phyloP scores from a whole-genome alignment of 1,140 invertebrate species.

The Cydia splendana region DNA sequence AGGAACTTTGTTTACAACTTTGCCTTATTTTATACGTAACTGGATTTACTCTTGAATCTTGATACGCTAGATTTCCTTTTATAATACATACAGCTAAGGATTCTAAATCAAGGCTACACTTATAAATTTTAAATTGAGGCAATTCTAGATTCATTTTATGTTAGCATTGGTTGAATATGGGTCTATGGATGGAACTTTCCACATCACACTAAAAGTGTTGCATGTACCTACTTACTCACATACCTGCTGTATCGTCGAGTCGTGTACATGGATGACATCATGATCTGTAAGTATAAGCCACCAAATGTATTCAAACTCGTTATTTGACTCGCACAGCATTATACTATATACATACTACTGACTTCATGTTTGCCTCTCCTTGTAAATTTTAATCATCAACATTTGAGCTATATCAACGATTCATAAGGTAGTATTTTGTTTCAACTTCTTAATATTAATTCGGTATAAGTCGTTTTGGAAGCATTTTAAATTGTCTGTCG shows the following conservation, averaged over 20 bases:
- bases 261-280: slow-evolving; percentile 25
- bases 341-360: not conserved
- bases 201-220: slow-evolving; percentile 41
- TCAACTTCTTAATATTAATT: not conserved
- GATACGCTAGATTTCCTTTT: slow-evolving; percentile 45
- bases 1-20: slow-evolving; percentile 45
- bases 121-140: slow-evolving; percentile 39
- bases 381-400: not conserved
- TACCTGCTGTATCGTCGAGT: slow-evolving; percentile 5
- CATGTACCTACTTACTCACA: slow-evolving; percentile 21
- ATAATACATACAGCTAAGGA: slow-evolving; percentile 48
- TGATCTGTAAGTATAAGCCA: slow-evolving; percentile 16
- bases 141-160: slow-evolving; percentile 40
- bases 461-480: not conserved
- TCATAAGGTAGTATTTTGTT: not conserved
- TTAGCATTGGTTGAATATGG: slow-evolving; percentile 39
- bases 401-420: not conserved
- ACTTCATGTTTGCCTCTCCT: not conserved
- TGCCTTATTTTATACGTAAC: slow-evolving; percentile 41
- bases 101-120: slow-evolving; percentile 45
- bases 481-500: not conserved
- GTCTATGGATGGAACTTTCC: slow-evolving; percentile 57
- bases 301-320: slow-evolving; percentile 16
- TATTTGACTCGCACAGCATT: slow-evolving; percentile 12
- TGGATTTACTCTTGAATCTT: slow-evolving; percentile 42